phyloP scores from a whole-genome alignment of 2,888 invertebrate genomes.

The Holacanthella duospinosa region DNA sequence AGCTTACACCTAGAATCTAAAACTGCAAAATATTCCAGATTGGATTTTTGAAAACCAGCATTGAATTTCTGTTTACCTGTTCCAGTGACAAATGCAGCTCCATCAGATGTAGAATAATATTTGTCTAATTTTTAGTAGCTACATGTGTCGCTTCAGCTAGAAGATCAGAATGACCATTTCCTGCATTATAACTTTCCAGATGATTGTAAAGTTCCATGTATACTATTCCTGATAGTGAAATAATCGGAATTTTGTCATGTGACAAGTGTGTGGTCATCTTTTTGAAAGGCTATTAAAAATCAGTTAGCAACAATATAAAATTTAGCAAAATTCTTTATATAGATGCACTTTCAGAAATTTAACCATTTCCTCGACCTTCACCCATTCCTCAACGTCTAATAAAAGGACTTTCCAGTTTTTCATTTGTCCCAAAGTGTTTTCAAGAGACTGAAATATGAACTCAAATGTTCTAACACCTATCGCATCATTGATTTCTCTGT shows the following conservation, averaged over 20 bases:
- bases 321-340: no score
- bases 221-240: slow-evolving; percentile 8
- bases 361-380: no score
- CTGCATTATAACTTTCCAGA: slow-evolving; percentile 9
- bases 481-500: no score
- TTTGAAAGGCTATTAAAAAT: slow-evolving; percentile 18
- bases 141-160: background rate
- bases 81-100: slow-evolving; percentile 7
- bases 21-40: slow-evolving; percentile 2
- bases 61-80: slow-evolving; percentile 5
- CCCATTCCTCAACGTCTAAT: no score
- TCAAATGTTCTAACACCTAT: no score
- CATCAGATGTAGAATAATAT: slow-evolving; percentile 13
- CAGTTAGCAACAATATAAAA: no score
- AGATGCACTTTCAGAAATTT: no score
- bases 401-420: no score
- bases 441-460: no score
- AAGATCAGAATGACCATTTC: background rate
- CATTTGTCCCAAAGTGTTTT: no score
- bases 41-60: no score
- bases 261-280: slow-evolving; percentile 10
- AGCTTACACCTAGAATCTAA: slow-evolving; percentile 12
- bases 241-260: slow-evolving; percentile 7
- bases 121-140: slow-evolving; percentile 11
- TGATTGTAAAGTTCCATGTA: slow-evolving; percentile 16